Percentiles rank a stretch among this genome's conserved stretches.
phyloP scores from a whole-genome alignment of 2,888 invertebrate genomes.

The Lumbricus terrestris region DNA sequence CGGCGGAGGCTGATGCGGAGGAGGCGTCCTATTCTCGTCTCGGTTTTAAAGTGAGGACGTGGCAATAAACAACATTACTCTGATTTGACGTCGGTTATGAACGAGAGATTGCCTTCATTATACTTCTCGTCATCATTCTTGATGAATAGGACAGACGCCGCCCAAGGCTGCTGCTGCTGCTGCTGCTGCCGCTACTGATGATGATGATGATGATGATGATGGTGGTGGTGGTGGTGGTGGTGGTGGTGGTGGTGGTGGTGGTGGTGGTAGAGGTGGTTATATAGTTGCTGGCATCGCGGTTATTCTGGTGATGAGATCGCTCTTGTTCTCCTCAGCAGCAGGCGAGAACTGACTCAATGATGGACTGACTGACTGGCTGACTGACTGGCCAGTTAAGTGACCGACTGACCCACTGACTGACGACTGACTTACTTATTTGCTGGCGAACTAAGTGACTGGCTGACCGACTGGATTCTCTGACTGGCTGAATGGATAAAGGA shows the following conservation, averaged over 20 bases:
- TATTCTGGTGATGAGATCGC: background rate
- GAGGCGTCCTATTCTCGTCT: background rate
- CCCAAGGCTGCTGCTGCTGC: background rate
- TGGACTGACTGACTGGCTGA: background rate
- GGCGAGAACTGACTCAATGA: background rate
- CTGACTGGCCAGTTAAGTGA: background rate
- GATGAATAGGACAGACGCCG: background rate
- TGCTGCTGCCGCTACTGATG: background rate
- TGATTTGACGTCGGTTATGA: background rate
- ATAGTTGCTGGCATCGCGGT: too few relatives aligned
- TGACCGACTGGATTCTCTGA: background rate
- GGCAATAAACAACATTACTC: slow-evolving; percentile 17
- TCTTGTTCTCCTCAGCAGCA: background rate
- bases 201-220: background rate
- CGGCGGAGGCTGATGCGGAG: too few relatives aligned
- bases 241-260: too few relatives aligned
- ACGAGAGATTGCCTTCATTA: slow-evolving; percentile 14
- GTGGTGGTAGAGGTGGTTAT: too few relatives aligned
- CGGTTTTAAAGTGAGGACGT: background rate
- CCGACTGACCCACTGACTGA: background rate
- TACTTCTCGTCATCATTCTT: background rate
- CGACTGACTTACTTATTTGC: background rate
- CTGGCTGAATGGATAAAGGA: background rate
- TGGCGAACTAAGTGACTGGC: background rate
- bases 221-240: background rate